Percentiles rank a stretch among this genome's conserved stretches.
Evolutionary conservation across 2,113 vertebrate species (phyloP).

Genomic region (Myrmophylax atrothorax): DNA sequence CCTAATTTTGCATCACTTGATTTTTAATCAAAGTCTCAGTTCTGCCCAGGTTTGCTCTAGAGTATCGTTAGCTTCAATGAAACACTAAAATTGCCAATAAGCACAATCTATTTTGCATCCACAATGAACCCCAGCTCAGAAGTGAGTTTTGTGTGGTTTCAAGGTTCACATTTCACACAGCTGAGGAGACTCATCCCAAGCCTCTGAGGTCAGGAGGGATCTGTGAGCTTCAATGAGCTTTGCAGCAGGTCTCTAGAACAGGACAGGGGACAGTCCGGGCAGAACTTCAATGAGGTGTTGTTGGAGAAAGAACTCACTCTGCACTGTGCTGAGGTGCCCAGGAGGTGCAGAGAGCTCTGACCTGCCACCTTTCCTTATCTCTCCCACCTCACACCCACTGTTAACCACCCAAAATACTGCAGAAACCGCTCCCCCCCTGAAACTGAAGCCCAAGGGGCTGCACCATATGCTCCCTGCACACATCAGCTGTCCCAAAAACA

Average conservation of each 20-base stretch:
- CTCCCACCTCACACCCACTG: fast-evolving
- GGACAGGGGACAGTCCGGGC: background rate
- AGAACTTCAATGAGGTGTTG: fast-evolving
- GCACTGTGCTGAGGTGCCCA: fast-evolving
- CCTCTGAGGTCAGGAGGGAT: background rate
- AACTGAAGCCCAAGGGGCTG: background rate
- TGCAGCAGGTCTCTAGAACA: background rate
- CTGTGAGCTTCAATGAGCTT: background rate
- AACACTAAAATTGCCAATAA: background rate
- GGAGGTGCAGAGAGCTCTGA: fast-evolving
- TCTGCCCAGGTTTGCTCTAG: background rate
- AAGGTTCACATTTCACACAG: background rate
- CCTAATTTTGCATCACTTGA: background rate
- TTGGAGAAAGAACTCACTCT: background rate
- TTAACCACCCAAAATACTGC: background rate
- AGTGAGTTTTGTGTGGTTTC: background rate
- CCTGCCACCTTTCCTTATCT: background rate
- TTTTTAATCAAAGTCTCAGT: background rate
- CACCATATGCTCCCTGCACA: fast-evolving
- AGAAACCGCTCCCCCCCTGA: fast-evolving
- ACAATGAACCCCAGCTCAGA: background rate
- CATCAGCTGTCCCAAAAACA: fast-evolving
- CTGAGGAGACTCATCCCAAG: background rate
- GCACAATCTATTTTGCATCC: background rate
- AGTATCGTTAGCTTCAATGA: background rate